phyloP scores from a whole-genome alignment of 1,140 invertebrate genomes.

The Drosophila rufa region DNA sequence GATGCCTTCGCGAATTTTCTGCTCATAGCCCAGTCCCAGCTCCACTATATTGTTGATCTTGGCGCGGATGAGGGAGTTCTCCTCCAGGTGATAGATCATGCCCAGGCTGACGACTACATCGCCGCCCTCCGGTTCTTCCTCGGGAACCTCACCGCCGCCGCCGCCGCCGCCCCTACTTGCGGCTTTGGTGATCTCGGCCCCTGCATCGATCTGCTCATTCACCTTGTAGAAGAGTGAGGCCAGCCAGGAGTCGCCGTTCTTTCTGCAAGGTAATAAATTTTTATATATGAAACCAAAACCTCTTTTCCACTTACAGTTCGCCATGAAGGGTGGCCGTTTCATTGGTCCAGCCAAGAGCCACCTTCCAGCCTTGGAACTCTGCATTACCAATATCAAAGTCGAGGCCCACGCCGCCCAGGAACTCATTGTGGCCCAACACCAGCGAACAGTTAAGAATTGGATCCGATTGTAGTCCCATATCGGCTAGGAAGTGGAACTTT shows the following conservation, averaged over 20 bases:
- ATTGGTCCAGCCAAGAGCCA: conserved; percentile 59
- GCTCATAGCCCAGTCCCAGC: conserved; percentile 66
- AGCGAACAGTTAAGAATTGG: conserved; percentile 33
- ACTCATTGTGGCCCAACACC: conserved; percentile 54
- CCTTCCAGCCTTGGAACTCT: conserved; percentile 13
- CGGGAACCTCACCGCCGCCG: not conserved
- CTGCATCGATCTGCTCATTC: conserved; percentile 49
- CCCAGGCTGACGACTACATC: conserved; percentile 35
- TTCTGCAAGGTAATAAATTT: conserved; percentile 2
- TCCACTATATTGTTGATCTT: conserved; percentile 58
- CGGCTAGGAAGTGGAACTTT: conserved; percentile 35
- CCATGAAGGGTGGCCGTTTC: conserved; percentile 52
- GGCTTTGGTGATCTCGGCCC: conserved; percentile 31
- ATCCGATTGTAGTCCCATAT: conserved; percentile 22
- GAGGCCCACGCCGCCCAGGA: conserved; percentile 45
- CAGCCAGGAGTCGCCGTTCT: conserved; percentile 40
- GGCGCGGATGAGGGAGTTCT: conserved; percentile 57
- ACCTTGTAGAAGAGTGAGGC: conserved; percentile 56
- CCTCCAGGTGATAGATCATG: conserved; percentile 61
- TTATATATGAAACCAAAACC: no score
- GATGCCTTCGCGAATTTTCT: conserved; percentile 61
- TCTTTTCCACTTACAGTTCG: conserved; percentile 51
- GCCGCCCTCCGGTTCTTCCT: not conserved
- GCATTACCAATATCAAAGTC: conserved; percentile 11
- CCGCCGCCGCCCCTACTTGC: not conserved